Base-by-base conservation (phyloP, 2,113 vertebrate genomes). In the Amblyornis subalaris region DNA sequence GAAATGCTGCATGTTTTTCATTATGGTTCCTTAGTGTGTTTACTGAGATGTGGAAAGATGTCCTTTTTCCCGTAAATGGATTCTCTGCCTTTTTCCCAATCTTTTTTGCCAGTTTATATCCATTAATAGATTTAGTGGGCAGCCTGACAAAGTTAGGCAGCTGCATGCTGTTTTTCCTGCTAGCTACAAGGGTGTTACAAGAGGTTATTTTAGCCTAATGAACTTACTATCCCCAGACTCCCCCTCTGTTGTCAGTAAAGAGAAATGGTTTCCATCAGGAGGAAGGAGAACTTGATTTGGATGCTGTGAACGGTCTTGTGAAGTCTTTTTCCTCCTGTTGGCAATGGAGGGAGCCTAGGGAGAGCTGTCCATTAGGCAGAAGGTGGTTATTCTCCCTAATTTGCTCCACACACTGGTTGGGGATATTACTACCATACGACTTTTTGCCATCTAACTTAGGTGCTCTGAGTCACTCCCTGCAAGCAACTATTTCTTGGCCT, bases 121-220 rank as follows among this genome's bases (percentile, higher is more conserved):
- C 74, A 61, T 93, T 93, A 91, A 93, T 79, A 95, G 40, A 75
- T 89, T 69, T 72, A 78, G 62, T 58, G 70, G 85, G 81, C 66
- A 89, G 88, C n/a, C 58, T 93, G 87, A 88, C 85, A 93, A 95
- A 89, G 31, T 82, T 55, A 93, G 54, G 88, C 85, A 95, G 81
- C 81, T 82, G 74, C 3, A 2, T 72, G 57, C 20, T 91, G 81
- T 40, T 91, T 75, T 93, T 55, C 36, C 62, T 91, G 74, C 85
- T 95, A 81, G 66, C 77, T 81, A 77, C 47, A 74, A 74, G 65
- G 26, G 20, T 80, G 83, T 89, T 89, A 82, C 6, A 6, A 55
- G 85, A 82, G 66, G 74, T 93, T 91, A 61, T 93, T 95, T 94
- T 92, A 93, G 89, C 91, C 87, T 94, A 87, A 91, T 87, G 89